Evolutionary conservation across 2,113 vertebrate species (phyloP).

Genomic region (Tragelaphus strepsiceros): DNA sequence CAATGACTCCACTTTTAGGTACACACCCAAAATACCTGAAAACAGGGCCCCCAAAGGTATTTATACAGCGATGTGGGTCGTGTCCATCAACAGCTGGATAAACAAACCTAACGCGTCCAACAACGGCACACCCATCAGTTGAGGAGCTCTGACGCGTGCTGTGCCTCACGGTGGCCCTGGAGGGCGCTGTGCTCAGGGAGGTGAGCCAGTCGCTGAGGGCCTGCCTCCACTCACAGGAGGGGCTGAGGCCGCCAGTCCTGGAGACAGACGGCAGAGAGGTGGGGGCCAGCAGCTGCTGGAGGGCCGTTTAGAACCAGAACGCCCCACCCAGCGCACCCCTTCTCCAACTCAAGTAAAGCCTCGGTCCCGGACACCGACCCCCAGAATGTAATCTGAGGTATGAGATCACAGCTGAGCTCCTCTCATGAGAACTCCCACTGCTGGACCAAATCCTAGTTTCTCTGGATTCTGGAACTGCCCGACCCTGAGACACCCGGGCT

Average conservation of each 20-base stretch:
- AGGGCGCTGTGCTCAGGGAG: background rate
- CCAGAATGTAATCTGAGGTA: background rate
- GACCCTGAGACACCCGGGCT: background rate
- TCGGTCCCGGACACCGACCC: background rate
- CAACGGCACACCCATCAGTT: background rate
- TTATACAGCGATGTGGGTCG: fast-evolving
- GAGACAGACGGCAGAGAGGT: background rate
- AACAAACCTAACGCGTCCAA: fast-evolving
- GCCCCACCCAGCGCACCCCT: background rate
- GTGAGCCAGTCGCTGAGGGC: background rate
- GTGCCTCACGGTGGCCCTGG: fast-evolving
- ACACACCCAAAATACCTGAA: no score
- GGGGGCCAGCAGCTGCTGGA: background rate
- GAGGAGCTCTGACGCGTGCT: background rate
- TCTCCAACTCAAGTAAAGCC: background rate
- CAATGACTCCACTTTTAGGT: background rate
- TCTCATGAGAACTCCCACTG: background rate
- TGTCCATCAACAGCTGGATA: background rate
- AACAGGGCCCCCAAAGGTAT: background rate
- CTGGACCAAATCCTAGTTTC: no score
- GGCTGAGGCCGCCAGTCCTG: background rate
- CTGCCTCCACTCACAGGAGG: background rate
- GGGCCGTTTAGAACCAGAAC: background rate
- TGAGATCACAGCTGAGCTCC: background rate
- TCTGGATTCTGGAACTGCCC: background rate